A percentile compares a stretch with the other conserved stretches of the same genome.
Evolutionary conservation across 2,888 invertebrate species (phyloP).

Genomic region (Mimas tiliae): DNA sequence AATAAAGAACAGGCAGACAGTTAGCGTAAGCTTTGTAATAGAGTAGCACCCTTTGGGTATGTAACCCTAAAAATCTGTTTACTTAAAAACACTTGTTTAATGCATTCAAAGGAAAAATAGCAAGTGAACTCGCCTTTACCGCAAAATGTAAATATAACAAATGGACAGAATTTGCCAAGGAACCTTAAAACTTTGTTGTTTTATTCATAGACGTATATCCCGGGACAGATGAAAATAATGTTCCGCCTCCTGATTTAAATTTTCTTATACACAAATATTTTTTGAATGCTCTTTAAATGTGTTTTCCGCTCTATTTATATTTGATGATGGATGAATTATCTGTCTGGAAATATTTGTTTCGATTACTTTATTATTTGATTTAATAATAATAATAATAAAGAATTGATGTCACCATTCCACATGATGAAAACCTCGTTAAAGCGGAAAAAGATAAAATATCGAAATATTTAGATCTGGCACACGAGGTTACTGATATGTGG

Average conservation of each 20-base stretch:
- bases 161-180: slow-evolving; percentile 12
- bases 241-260: slow-evolving; percentile 13
- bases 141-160: slow-evolving; percentile 7
- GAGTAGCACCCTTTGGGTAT: no score
- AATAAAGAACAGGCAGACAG: no score
- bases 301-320: slow-evolving; percentile 1
- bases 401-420: no score
- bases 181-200: slow-evolving; percentile 18
- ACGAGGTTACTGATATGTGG: no score
- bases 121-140: neutral
- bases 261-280: neutral
- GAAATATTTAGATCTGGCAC: no score
- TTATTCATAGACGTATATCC: slow-evolving; percentile 15
- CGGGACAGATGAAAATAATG: slow-evolving; percentile 23
- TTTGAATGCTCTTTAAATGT: slow-evolving; percentile 5
- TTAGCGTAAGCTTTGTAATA: no score
- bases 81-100: no score
- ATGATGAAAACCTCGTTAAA: no score
- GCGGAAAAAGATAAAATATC: no score
- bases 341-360: neutral
- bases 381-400: no score
- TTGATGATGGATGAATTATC: slow-evolving; percentile 4
- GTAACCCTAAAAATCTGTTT: no score
- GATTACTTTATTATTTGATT: no score
- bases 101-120: neutral